phyloP scores from a whole-genome alignment of 2,888 invertebrate species.

The Taphrorychus bicolor region DNA sequence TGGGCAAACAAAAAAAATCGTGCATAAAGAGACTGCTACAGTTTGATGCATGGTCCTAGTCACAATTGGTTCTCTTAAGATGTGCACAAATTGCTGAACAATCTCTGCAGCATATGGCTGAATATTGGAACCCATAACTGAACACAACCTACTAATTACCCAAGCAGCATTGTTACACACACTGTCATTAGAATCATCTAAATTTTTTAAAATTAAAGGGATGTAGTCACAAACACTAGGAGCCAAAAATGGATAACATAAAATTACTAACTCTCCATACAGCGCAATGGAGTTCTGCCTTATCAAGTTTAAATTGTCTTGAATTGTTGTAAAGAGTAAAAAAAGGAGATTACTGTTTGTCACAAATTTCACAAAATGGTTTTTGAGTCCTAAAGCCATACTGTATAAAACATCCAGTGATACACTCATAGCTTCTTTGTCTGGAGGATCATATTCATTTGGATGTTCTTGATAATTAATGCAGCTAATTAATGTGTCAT shows the following conservation, averaged over 20 bases:
- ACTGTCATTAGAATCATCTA: slow-evolving; percentile 95
- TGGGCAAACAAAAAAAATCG: slow-evolving; percentile 99
- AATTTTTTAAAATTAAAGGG: slow-evolving; percentile 93
- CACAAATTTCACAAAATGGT: slow-evolving; percentile 71
- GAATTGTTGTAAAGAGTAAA: slow-evolving; percentile 73
- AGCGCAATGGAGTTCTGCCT: slow-evolving; percentile 78
- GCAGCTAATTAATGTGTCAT: slow-evolving; percentile 71
- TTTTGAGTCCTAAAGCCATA: slow-evolving; percentile 73
- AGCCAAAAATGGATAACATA: slow-evolving; percentile 86
- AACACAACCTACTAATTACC: slow-evolving; percentile 98
- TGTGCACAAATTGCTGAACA: slow-evolving; percentile 86
- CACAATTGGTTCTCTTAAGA: slow-evolving; percentile 92
- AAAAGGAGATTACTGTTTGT: slow-evolving; percentile 72
- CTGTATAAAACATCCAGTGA: slow-evolving; percentile 76
- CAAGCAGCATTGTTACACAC: slow-evolving; percentile 99
- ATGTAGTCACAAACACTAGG: slow-evolving; percentile 95
- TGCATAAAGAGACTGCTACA: slow-evolving; percentile 99
- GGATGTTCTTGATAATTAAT: slow-evolving; percentile 68
- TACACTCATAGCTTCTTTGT: slow-evolving; percentile 78
- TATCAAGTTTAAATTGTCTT: slow-evolving; percentile 76
- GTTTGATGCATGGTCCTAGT: slow-evolving; percentile 98
- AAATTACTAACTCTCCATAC: slow-evolving; percentile 77
- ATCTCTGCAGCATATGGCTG: slow-evolving; percentile 89
- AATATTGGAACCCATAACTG: slow-evolving; percentile 92
- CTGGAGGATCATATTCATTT: slow-evolving; percentile 71